Percentiles rank a stretch among this genome's conserved stretches.
Evolutionary conservation across 1,140 invertebrate species (phyloP).

Genomic region (Drosophila pallidifrons): DNA sequence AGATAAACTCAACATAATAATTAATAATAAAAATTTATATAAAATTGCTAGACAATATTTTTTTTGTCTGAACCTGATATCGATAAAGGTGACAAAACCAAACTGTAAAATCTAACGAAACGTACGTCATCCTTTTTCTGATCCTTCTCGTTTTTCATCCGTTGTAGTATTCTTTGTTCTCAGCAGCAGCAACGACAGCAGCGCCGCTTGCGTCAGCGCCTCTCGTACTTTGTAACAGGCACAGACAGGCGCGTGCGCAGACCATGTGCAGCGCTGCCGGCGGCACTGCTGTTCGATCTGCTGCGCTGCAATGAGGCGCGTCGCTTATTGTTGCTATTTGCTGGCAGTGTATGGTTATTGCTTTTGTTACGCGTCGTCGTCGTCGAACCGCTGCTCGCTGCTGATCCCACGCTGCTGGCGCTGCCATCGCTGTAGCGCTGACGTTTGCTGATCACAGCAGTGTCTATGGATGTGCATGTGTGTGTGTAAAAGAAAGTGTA

Average conservation of each 20-base stretch:
- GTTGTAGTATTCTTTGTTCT: background rate
- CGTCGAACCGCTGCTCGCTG: constrained; percentile 30
- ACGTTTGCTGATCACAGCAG: constrained; percentile 53
- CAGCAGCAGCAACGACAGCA: constrained; percentile 63
- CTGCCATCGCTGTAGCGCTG: constrained; percentile 68
- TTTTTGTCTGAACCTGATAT: constrained; percentile 7
- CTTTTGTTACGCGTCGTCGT: constrained; percentile 67
- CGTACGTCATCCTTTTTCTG: background rate
- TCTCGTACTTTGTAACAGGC: constrained; percentile 69
- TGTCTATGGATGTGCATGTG: constrained; percentile 41
- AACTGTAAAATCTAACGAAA: constrained; percentile 26
- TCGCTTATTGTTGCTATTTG: constrained; percentile 56
- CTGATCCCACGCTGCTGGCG: constrained; percentile 24
- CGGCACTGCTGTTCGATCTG: constrained; percentile 41
- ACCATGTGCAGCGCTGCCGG: constrained; percentile 43
- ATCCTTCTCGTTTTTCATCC: background rate
- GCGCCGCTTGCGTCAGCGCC: constrained; percentile 73
- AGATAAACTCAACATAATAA: constrained; percentile 43
- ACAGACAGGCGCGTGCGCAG: constrained; percentile 77
- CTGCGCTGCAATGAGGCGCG: constrained; percentile 59
- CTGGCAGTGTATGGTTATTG: constrained; percentile 78
- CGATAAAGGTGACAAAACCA: constrained; percentile 7
- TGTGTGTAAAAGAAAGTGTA: constrained; percentile 35
- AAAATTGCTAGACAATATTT: constrained; percentile 1
- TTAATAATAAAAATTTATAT: constrained; percentile 23